phyloP scores from a whole-genome alignment of 2,888 invertebrate species.

The Synergus itoensis region DNA sequence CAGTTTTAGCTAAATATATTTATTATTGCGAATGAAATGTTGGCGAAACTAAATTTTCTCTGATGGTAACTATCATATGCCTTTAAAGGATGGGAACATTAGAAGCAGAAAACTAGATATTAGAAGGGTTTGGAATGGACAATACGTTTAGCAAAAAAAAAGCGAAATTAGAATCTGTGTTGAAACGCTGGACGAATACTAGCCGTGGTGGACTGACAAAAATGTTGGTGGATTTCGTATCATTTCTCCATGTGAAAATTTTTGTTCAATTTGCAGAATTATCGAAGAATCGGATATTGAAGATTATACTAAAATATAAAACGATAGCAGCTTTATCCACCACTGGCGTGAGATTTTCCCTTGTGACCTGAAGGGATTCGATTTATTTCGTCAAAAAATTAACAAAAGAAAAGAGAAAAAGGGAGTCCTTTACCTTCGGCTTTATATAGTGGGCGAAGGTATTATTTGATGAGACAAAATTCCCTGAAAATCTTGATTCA shows the following conservation, averaged over 20 bases:
- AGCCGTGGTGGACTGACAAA: constrained; percentile 17
- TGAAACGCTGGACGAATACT: neutral
- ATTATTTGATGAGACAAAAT: constrained; percentile 31
- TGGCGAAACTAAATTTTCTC: neutral
- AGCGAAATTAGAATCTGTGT: constrained; percentile 30
- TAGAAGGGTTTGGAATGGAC: constrained; percentile 17
- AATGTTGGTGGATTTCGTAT: constrained; percentile 10
- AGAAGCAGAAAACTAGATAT: constrained; percentile 29
- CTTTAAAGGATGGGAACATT: neutral
- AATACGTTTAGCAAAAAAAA: constrained; percentile 28
- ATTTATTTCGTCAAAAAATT: constrained; percentile 2
- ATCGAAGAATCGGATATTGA: neutral
- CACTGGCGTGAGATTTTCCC: constrained; percentile 50
- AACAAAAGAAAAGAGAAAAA: constrained; percentile 27
- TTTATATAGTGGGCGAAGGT: constrained; percentile 42
- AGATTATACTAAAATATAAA: neutral
- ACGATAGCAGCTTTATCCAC: constrained; percentile 47
- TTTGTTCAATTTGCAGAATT: neutral
- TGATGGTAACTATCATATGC: neutral
- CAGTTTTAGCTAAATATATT: too few relatives aligned
- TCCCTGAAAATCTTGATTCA: constrained; percentile 25
- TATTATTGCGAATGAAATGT: too few relatives aligned
- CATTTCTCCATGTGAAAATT: constrained; percentile 37
- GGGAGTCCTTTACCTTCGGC: constrained; percentile 48
- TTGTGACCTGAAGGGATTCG: constrained; percentile 41